Evolutionary conservation across 2,797 vertebrate genomes (phyloP).

Genomic region (Falco concolor): DNA sequence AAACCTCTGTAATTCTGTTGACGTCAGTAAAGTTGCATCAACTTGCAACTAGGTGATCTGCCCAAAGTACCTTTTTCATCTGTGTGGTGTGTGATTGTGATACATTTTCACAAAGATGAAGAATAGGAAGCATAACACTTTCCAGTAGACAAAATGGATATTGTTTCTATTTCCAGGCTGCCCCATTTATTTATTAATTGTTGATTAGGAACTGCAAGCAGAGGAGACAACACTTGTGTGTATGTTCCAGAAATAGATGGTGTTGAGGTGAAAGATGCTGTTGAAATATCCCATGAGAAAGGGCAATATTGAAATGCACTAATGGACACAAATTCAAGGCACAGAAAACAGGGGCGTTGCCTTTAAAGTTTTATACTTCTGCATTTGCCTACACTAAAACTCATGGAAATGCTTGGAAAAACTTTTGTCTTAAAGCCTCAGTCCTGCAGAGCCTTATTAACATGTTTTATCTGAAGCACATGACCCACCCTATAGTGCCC

Average conservation of each 20-base stretch:
- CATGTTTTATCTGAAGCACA: not conserved
- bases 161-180: not conserved
- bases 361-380: not conserved
- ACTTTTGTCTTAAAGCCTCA: not conserved
- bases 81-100: not conserved
- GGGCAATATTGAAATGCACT: not conserved
- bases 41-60: not conserved
- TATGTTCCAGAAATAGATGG: not conserved
- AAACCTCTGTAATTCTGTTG: not conserved
- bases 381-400: not conserved
- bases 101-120: not conserved
- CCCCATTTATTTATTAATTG: not conserved
- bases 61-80: not conserved
- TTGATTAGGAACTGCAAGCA: not conserved
- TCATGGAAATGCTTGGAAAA: not conserved
- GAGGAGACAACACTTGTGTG: not conserved
- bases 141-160: not conserved
- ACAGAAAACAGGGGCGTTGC: not conserved
- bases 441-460: not conserved
- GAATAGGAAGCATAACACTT: not conserved
- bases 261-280: not conserved
- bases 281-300: not conserved
- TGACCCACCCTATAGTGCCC: not conserved
- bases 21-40: not conserved
- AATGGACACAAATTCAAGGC: not conserved